Base-by-base conservation (phyloP, 2,113 vertebrate species). In the Neogobius melanostomus region DNA sequence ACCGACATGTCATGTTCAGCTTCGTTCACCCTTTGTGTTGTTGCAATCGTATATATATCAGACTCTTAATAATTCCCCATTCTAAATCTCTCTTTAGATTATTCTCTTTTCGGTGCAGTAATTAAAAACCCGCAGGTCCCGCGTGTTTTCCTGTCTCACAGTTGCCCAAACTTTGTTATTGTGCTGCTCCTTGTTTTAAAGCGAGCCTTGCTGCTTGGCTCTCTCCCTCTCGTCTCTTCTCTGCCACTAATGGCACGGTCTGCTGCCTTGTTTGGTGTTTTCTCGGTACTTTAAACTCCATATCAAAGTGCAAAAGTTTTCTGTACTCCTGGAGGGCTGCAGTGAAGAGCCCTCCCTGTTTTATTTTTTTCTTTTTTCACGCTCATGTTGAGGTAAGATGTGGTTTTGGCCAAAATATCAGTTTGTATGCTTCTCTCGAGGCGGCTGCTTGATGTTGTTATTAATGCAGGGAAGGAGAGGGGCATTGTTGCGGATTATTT, bases 231-330 rank as follows among this genome's bases (percentile, higher is more conserved):
- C 21, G 14, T 49, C 56, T 66, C 66, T n/a, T 53, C 56, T 66
- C 66, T 17, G 52, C 51, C 48, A 56, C 49, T 82, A 76, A 83
- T 63, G 64, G 51, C 7, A 1, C 73, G 43, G 62, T 49, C 49
- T 42, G 57, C 59, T 44, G 48, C n/a, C 21, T 69, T 10, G 42
- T 77, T 77, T 69, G 12, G 48, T 7, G 36, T 11, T 67, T 28
- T 59, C 36, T 42, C 68, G 63, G 69, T 53, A 47, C 56, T 52
- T 66, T 67, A 59, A 59, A 42, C 63, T 66, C 73, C 12, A 60
- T 50, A 79, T 78, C 69, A 87, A 75, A 72, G 60, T 60, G 65
- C 71, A 74, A 59, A 75, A 36, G 51, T 57, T 72, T 67, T 54
- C 69, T 36, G 16, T 71, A 62, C 42, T 75, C 64, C 70, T 66